Evolutionary conservation across 2,888 invertebrate genomes (phyloP), one percentile per base, ranked within the genome.

Genomic region (Leptogaster cylindrica): DNA sequence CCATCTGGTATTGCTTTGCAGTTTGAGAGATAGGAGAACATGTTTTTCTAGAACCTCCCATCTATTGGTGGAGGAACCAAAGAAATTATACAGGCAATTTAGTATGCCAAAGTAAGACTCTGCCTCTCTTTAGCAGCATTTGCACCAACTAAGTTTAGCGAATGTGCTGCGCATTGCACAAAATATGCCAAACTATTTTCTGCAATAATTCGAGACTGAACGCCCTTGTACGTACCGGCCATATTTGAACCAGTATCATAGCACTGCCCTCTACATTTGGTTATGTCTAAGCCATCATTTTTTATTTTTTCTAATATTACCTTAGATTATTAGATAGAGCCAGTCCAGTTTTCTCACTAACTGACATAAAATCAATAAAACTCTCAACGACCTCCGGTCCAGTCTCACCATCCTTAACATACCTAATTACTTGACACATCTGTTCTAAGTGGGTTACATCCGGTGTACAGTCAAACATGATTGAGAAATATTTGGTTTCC

Each of bases 211-310:
- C 8, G 5, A 31, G 31, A 5, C 8, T 31, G 31, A 5, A 31
- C 6, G 6, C 31, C 31, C 55, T 27, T 7, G 55, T 4, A 28
- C 28, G 73, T 74, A 36, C 74, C 74, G 25, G 61, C 50, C 74
- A 75, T 75, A 55, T 75, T 75, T 5, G 73, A 52, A 8, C 73
- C 75, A 72, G 75, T 75, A 69, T 75, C 74, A 66, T 73, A 74
- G 12, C 69, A n/a, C n/a, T n/a, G n/a, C n/a, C n/a, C n/a, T n/a
- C n/a, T n/a, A n/a, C n/a, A n/a, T n/a, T n/a, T n/a, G n/a, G n/a
- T n/a, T n/a, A n/a, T n/a, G n/a, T n/a, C n/a, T n/a, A n/a, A n/a
- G n/a, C n/a, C n/a, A n/a, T n/a, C n/a, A n/a, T n/a, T n/a, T n/a
- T n/a, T n/a, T n/a, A n/a, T n/a, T n/a, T n/a, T n/a, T n/a, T n/a